Percentiles rank a stretch among this genome's conserved stretches.
These are phyloP conservation scores for Phocides pigmalion DNA, from an alignment of 1,140 invertebrate genomes.

Conservation along the genomic window DNA sequence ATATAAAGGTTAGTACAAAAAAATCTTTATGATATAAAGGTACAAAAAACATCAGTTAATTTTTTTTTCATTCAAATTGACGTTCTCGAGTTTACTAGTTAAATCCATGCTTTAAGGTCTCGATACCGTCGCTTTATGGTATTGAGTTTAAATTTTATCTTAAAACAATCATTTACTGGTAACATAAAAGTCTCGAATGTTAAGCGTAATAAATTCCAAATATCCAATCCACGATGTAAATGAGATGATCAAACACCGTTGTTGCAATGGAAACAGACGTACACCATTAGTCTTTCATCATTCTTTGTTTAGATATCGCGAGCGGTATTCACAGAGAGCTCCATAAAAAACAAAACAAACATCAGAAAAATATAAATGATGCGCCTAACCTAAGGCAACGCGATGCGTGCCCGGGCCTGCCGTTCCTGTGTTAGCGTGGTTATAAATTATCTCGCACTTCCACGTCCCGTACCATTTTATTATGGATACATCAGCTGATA, in stretches of 20 bases:
- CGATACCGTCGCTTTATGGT: no score
- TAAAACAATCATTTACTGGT: neutral
- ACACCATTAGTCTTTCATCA: constrained; percentile 73
- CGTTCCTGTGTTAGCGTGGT: constrained; percentile 67
- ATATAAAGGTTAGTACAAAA: no score
- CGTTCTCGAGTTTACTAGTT: no score
- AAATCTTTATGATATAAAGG: neutral
- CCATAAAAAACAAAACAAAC: constrained; percentile 78
- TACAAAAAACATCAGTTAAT: no score
- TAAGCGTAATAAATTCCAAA: constrained; percentile 35
- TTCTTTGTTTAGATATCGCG: constrained; percentile 76
- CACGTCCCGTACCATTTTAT: constrained; percentile 75
- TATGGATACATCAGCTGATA: constrained; percentile 70
- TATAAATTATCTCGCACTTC: constrained; percentile 77
- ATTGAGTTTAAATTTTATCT: constrained; percentile 3
- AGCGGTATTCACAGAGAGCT: constrained; percentile 64
- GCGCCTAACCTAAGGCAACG: constrained; percentile 74
- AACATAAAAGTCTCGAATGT: neutral
- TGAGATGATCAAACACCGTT: constrained; percentile 72
- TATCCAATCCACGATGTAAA: constrained; percentile 64
- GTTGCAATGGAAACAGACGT: constrained; percentile 66
- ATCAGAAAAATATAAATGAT: constrained; percentile 81
- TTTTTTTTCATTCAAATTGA: no score
- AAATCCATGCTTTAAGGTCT: no score
- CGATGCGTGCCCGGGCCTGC: constrained; percentile 61